Conservation (phyloP, 2,888 invertebrate species). For the Coenonympha glycerion region DNA sequence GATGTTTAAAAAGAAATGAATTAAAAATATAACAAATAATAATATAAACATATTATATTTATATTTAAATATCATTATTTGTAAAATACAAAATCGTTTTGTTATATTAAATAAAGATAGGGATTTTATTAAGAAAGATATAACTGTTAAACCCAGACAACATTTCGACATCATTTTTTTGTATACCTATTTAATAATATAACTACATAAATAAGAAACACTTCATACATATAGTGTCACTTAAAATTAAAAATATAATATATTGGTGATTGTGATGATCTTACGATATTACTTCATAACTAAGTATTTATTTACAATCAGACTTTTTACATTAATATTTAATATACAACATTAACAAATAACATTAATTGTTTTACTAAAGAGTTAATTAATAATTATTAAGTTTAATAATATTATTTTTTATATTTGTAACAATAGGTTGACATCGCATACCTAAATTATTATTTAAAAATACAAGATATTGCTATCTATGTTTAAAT, state of each 20-base stretch:
- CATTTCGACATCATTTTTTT: neutral
- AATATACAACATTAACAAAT: slow-evolving; percentile 30
- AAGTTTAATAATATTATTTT: neutral
- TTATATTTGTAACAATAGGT: too few relatives aligned
- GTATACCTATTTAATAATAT: neutral
- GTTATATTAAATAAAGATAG: too few relatives aligned
- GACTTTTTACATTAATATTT: slow-evolving; percentile 54
- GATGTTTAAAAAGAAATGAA: too few relatives aligned
- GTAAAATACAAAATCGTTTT: too few relatives aligned
- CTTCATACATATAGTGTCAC: slow-evolving; percentile 13
- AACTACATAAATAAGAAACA: slow-evolving; percentile 22
- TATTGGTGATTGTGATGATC: slow-evolving; percentile 42
- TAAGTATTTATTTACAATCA: slow-evolving; percentile 54
- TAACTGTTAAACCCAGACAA: too few relatives aligned
- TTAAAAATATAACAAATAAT: too few relatives aligned
- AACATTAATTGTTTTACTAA: slow-evolving; percentile 15
- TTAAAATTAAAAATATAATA: slow-evolving; percentile 4
- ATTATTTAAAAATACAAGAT: too few relatives aligned
- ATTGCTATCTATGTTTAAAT: too few relatives aligned
- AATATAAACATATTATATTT: too few relatives aligned
- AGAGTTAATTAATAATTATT: neutral
- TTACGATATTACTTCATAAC: slow-evolving; percentile 25
- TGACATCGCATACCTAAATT: too few relatives aligned
- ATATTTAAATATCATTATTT: too few relatives aligned
- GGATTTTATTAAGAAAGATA: too few relatives aligned